A percentile compares a stretch with the other conserved stretches of the same genome.
Evolutionary conservation across 2,797 vertebrate species (phyloP).

Genomic region (Thunnus albacares): DNA sequence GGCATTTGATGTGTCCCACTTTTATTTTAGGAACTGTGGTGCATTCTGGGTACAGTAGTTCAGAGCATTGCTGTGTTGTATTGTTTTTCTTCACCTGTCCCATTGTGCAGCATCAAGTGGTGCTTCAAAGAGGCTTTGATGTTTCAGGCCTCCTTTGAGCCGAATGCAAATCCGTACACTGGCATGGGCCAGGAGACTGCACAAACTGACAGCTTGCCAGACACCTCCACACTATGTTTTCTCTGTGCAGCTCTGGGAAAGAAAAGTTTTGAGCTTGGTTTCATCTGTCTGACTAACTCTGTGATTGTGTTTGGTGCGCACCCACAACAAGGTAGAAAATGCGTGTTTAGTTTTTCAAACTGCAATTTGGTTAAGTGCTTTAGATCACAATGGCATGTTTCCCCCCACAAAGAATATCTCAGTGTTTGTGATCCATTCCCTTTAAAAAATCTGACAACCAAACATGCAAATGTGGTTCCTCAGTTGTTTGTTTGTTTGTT

Average conservation of each 20-base stretch:
- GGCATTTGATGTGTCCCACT: conserved; percentile 48
- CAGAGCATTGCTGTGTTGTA: conserved; percentile 17
- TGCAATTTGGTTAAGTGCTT: conserved; percentile 32
- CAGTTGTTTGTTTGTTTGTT: background rate
- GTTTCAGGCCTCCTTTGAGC: conserved; percentile 72
- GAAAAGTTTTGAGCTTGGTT: conserved; percentile 49
- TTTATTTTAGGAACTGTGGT: conserved; percentile 56
- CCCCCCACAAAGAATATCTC: background rate
- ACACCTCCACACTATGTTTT: conserved; percentile 53
- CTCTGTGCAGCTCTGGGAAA: conserved; percentile 27
- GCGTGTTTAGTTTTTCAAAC: conserved; percentile 34
- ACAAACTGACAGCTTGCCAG: conserved; percentile 65
- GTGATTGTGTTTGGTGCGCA: conserved; percentile 30
- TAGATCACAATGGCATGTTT: conserved; percentile 7
- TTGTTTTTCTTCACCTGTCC: conserved; percentile 67
- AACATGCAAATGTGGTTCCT: conserved; percentile 15
- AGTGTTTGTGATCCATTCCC: background rate
- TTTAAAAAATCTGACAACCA: background rate
- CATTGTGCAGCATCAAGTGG: conserved; percentile 62
- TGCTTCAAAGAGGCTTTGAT: conserved; percentile 76
- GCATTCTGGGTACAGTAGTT: conserved; percentile 76
- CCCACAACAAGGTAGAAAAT: conserved; percentile 13
- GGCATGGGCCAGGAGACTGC: conserved; percentile 60
- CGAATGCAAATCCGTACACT: conserved; percentile 75
- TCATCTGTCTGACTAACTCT: conserved; percentile 50